Evolutionary conservation across 1,140 invertebrate species (phyloP), one percentile per base, ranked within the genome.

Genomic region (Brachionus calyciflorus): DNA sequence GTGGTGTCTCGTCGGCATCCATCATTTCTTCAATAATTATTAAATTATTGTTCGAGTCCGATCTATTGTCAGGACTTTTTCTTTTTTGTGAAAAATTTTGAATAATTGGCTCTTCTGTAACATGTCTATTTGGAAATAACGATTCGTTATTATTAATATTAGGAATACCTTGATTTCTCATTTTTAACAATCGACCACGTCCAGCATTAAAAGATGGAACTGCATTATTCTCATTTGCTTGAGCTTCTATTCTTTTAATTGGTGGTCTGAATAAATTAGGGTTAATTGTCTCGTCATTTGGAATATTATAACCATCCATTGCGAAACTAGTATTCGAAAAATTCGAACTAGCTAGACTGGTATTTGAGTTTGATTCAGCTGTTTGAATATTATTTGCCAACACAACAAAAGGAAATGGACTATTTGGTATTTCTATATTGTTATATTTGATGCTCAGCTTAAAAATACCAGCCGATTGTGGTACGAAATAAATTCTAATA

Each of bases 321-420:
- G 55, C 33, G 37, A 60, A 60, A 21, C 37, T 60, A 19, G 55
- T 40, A 7, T 1, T 6, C 10, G 60, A 46, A 46, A 1, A 2
- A 44, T 1, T 44, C 7, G 60, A 65, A 26, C 40, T 24, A 37
- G 69, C 7, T n/a, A 51, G 26, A 21, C 1, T 55, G 10, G 26
- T 33, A 37, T 51, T 41, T n/a, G 46, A 14, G 3, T n/a, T 24
- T 49, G 46, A 26, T 24, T 51, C 19, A 14, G 17, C 17, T 7
- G 28, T 19, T 24, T 19, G n/a, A 9, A 51, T 28, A 14, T 30
- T 49, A n/a, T n/a, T n/a, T n/a, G n/a, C n/a, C 3, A 73, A 30
- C 17, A 73, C 69, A 17, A 73, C 69, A 55, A 73, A 73, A 12
- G 37, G 46, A 51, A 73, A 73, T 21, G 69, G 69, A n/a, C 69